Evolutionary conservation across 1,140 invertebrate species (phyloP), one percentile per base, ranked within the genome.

Genomic region (Anoplolepis gracilipes): DNA sequence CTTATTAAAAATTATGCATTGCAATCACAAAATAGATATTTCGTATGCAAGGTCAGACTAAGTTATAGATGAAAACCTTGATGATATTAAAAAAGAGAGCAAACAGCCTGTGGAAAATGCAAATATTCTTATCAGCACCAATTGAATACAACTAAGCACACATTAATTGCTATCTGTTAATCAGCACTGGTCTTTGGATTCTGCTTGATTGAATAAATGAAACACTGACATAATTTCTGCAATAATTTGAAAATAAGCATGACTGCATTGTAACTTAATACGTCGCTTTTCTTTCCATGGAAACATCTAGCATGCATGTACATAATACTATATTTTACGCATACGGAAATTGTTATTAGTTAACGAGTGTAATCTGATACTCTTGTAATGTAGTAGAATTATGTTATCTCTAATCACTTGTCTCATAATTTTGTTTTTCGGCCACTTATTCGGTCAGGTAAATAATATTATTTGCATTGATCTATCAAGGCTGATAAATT

Each of bases 381-480:
- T 69, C 46, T 79, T 67, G 22, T 67, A 55, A 8, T 13, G n/a
- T 55, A 57, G 8, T 55, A 57, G 25, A 81, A 57, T 81, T 36
- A 72, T 7, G 22, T 33, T 57, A 33, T 28, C 25, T 82, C 19
- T 72, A 72, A 59, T 46, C 19, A 36, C 10, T 13, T 61, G 22
- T 82, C 33, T 36, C n/a, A n/a, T n/a, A 61, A 67, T 11, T 30
- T 6, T 65, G 30, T 6, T 46, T 42, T 79, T 57, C 30, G 19
- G 8, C 22, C 22, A 53, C 49, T 81, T 70, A 81, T 39, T 30
- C 25, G 33, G 46, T 59, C 33, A n/a, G 53, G 13, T 6, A 25
- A 78, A 78, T 81, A 70, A 72, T 30, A 13, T 46, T 81, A 81
- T 28, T 72, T 72, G 53, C 25, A 81, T 72, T 42, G 25, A 70